These are phyloP conservation scores for Agrilus mali DNA, from an alignment of 2,888 invertebrate genomes.

Conservation along the genomic window DNA sequence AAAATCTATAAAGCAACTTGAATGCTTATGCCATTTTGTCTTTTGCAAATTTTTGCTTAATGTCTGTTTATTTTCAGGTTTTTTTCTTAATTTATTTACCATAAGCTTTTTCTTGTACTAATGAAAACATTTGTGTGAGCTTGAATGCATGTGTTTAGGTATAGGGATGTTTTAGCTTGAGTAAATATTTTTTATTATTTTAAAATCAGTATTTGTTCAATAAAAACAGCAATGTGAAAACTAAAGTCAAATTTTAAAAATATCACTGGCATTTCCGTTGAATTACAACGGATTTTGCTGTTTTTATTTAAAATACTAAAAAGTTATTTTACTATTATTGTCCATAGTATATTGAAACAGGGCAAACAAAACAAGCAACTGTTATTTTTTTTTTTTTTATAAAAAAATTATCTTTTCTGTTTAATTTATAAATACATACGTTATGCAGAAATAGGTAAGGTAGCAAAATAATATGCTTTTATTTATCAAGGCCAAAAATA, in stretches of 20 bases:
- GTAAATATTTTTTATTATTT: background rate
- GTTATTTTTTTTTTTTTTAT: background rate
- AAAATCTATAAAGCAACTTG: too few species aligned
- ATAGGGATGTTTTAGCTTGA: constrained; percentile 24
- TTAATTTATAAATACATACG: background rate
- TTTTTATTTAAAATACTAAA: too few species aligned
- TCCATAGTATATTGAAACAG: too few species aligned
- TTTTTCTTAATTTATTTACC: constrained; percentile 14
- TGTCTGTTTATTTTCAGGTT: constrained; percentile 17
- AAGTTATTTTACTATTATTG: too few species aligned
- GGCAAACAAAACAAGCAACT: too few species aligned
- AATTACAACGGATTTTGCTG: too few species aligned
- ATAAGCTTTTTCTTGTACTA: constrained; percentile 22
- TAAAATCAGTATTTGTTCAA: background rate
- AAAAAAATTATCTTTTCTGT: background rate
- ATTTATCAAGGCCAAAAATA: background rate
- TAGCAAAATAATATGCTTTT: background rate
- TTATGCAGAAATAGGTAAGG: too few species aligned
- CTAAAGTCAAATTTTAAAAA: background rate
- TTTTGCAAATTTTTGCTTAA: constrained; percentile 24
- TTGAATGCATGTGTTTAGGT: constrained; percentile 34
- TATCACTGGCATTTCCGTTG: background rate
- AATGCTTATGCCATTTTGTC: constrained; percentile 25
- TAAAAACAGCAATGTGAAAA: background rate
- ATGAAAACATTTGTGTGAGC: constrained; percentile 24